Evolutionary conservation across 1,140 invertebrate species (phyloP), one percentile per base, ranked within the genome.

Genomic region (Holcopasites calliopsidis): DNA sequence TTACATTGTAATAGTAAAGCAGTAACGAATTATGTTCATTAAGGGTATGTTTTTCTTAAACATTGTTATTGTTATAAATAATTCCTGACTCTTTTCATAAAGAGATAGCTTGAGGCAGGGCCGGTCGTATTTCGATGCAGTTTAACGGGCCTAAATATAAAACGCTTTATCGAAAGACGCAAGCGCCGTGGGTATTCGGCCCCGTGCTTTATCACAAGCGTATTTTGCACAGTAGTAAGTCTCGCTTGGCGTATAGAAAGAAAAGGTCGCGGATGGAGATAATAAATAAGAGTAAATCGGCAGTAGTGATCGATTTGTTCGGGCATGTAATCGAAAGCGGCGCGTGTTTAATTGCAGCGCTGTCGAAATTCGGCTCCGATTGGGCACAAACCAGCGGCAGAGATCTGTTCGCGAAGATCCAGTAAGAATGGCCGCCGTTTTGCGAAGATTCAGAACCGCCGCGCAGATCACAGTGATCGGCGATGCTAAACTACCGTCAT

Each of bases 381-480:
- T 77, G 76, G 75, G 33, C 50, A 11, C 40, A 69, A 40, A 75
- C 11, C 55, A 64, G 49, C 31, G 62, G 49, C 31, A 35, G 44
- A 77, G 68, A 75, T 79, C 49, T 68, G 52, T 77, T 64, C 42
- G 10, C 38, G 33, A 60, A 49, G 64, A 26, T 78, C 60, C 83
- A 85, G 80, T 82, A 85, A 85, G 82, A 86, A 90, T 90, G 88
- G 88, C 88, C 55, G 88, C 87, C 80, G 84, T 84, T 76, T 75
- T 89, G 49, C 85, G 86, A 83, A 88, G 87, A 82, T 77, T 86
- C 50, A 79, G 79, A 69, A 33, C 68, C 76, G 79, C 68, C 76
- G 79, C 79, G 50, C 76, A 83, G 77, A 82, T 70, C 49, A 61
- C 84, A 76, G 70, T 85, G 58, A 75, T 87, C 76, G 85, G 80